phyloP scores from a whole-genome alignment of 1,140 invertebrate genomes.

The Trichonephila clavata region DNA sequence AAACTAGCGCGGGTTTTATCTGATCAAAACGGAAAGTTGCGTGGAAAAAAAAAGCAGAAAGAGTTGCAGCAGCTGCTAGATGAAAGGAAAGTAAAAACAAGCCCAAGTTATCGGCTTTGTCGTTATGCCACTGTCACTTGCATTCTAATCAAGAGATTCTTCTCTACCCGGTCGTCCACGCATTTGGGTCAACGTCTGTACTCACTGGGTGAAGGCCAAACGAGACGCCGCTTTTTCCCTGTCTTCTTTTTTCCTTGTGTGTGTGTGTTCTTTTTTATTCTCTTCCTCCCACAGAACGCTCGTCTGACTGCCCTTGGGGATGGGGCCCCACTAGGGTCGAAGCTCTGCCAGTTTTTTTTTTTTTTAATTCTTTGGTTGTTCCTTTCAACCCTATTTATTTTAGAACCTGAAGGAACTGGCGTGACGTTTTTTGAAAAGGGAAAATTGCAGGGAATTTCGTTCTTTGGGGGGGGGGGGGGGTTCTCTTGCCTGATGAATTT shows the following conservation, averaged over 20 bases:
- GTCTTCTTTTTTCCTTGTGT: conserved; percentile 12
- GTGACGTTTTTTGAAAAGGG: background rate
- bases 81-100: conserved; percentile 32
- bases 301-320: conserved; percentile 55
- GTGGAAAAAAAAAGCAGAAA: background rate
- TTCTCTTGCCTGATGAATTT: background rate
- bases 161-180: conserved; percentile 58
- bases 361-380: background rate
- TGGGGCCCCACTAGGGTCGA: conserved; percentile 59
- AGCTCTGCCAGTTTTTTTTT: background rate
- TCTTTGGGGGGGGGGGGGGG: no score
- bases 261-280: conserved; percentile 14
- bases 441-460: background rate
- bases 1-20: no score
- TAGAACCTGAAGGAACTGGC: conserved; percentile 18
- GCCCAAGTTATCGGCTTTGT: conserved; percentile 8
- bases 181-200: conserved; percentile 72
- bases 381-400: background rate
- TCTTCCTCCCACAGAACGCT: conserved; percentile 32
- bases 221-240: conserved; percentile 29
- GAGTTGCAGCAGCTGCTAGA: background rate
- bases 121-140: conserved; percentile 43
- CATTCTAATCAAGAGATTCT: conserved; percentile 31
- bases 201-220: conserved; percentile 72
- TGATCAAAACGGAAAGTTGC: background rate